These are phyloP conservation scores for Epinotia bilunana DNA, from an alignment of 2,888 invertebrate genomes.

Conservation along the genomic window DNA sequence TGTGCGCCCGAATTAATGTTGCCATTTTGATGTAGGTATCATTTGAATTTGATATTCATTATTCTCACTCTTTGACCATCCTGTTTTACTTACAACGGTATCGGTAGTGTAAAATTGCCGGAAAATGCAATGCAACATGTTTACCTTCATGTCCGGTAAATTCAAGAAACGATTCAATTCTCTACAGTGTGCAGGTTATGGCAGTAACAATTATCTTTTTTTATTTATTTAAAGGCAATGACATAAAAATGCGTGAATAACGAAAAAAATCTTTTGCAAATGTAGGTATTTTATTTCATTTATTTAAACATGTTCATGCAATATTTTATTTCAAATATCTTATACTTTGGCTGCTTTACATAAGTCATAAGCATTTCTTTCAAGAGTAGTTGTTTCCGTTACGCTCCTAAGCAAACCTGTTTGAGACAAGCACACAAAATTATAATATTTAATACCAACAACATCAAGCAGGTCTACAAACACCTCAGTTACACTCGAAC, in stretches of 20 bases:
- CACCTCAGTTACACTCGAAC: slow-evolving; percentile 3
- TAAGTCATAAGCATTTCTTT: no score
- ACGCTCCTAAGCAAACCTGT: neutral
- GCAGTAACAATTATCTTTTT: slow-evolving; percentile 3
- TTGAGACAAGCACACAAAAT: neutral
- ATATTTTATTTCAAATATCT: no score
- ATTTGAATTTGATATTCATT: slow-evolving; percentile 5
- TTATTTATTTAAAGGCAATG: neutral
- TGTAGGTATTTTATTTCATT: no score
- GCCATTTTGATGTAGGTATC: slow-evolving; percentile 28
- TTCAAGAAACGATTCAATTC: no score
- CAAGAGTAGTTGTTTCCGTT: no score
- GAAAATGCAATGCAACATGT: no score
- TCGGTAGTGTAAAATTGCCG: neutral
- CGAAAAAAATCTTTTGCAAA: no score
- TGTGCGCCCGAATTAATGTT: slow-evolving; percentile 23
- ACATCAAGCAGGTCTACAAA: neutral
- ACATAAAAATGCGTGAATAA: no score
- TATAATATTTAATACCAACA: neutral
- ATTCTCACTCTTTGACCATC: neutral
- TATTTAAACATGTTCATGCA: no score
- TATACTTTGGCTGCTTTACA: no score
- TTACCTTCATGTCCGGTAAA: no score
- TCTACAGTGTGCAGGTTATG: slow-evolving; percentile 6
- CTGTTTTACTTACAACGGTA: neutral